Evolutionary conservation across 1,140 invertebrate genomes (phyloP).

Genomic region (Leucophenga varia): DNA sequence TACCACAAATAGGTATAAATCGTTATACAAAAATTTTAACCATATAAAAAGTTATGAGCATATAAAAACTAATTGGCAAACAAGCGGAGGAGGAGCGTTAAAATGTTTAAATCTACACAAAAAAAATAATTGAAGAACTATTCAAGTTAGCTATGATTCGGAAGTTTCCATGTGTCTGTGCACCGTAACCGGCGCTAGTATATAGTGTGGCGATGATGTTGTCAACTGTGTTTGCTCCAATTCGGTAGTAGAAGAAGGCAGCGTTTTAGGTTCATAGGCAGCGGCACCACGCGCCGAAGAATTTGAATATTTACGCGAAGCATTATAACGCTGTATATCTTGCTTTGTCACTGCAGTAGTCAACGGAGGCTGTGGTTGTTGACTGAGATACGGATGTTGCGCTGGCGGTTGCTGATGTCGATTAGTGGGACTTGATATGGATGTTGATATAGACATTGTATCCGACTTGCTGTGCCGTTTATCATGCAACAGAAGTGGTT

Average conservation of each 20-base stretch:
- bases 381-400: conserved; percentile 34
- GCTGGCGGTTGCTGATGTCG: conserved; percentile 34
- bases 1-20: background rate
- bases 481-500: conserved; percentile 61
- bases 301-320: conserved; percentile 43
- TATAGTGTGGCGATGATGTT: conserved; percentile 51
- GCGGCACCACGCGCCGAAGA: conserved; percentile 12
- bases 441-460: conserved; percentile 63
- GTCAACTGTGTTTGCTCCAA: conserved; percentile 13
- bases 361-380: conserved; percentile 40
- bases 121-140: background rate
- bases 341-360: conserved; percentile 59
- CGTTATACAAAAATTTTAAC: conserved; percentile 13
- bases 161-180: conserved; percentile 77
- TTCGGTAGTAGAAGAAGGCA: conserved; percentile 25
- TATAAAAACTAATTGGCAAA: conserved; percentile 45
- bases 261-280: conserved; percentile 54
- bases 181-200: conserved; percentile 85
- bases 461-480: conserved; percentile 63
- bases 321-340: conserved; percentile 34
- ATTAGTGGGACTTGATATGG: conserved; percentile 59
- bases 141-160: conserved; percentile 38
- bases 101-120: conserved; percentile 8
- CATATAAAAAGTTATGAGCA: too few species aligned
- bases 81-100: conserved; percentile 30